Conservation (phyloP, 2,797 vertebrate genomes). For the Anolis apletophallus region DNA sequence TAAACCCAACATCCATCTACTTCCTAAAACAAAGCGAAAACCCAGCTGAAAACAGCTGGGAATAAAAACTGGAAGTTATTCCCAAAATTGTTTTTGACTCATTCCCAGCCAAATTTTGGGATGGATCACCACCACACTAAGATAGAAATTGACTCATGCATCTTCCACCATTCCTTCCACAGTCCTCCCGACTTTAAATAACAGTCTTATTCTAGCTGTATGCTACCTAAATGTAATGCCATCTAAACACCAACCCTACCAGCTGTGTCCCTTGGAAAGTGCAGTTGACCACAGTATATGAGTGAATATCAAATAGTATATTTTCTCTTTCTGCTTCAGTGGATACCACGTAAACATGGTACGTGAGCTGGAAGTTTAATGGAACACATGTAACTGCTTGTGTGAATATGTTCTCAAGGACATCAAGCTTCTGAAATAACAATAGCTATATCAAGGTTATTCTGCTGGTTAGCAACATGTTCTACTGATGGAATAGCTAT, state of each 20-base stretch:
- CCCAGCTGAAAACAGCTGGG: too few relatives aligned
- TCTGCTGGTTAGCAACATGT: conserved; percentile 3
- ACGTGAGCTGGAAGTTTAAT: not conserved
- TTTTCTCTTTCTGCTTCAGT: not conserved
- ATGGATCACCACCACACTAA: too few relatives aligned
- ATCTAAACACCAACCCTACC: not conserved
- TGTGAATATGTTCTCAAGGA: not conserved
- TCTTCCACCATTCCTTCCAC: too few relatives aligned
- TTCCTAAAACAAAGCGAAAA: too few relatives aligned
- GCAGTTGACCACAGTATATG: not conserved
- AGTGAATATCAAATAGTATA: not conserved
- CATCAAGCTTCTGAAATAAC: not conserved
- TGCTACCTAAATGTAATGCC: too few relatives aligned
- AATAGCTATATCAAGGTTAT: not conserved
- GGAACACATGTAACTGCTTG: not conserved
- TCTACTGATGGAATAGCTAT: not conserved
- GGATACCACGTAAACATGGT: not conserved
- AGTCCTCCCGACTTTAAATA: too few relatives aligned
- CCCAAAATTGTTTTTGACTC: too few relatives aligned
- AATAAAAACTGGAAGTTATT: too few relatives aligned
- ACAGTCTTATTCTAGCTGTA: not conserved
- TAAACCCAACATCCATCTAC: too few relatives aligned
- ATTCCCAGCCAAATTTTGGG: too few relatives aligned
- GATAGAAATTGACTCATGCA: too few relatives aligned
- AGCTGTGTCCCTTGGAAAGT: not conserved